phyloP scores from a whole-genome alignment of 2,113 vertebrate species.

The Holacanthus passer region DNA sequence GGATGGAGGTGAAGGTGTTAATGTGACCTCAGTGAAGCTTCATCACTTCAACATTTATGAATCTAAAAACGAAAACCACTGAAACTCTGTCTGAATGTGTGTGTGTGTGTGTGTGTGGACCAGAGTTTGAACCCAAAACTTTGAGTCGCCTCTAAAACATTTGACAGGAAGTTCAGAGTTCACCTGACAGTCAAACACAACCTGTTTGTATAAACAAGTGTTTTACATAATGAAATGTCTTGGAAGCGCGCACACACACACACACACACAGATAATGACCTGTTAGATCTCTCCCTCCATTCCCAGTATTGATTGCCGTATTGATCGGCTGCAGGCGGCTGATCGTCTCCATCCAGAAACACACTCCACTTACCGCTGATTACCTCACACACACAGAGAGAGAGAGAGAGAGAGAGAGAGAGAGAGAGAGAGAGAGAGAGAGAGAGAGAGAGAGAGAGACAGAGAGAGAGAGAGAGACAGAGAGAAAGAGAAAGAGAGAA shows the following conservation, averaged over 20 bases:
- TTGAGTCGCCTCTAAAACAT: neutral
- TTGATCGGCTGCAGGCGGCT: slow-evolving; percentile 62
- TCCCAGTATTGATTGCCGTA: slow-evolving; percentile 54
- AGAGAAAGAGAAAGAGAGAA: too few species aligned
- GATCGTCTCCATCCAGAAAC: slow-evolving; percentile 66
- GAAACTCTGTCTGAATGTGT: neutral
- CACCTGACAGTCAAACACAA: slow-evolving; percentile 4
- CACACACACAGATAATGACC: slow-evolving; percentile 22
- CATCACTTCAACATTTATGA: too few species aligned
- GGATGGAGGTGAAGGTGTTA: neutral
- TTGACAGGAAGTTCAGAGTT: slow-evolving; percentile 34
- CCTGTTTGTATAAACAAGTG: slow-evolving; percentile 29
- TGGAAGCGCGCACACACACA: slow-evolving; percentile 27
- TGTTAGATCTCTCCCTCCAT: slow-evolving; percentile 32
- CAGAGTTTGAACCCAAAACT: slow-evolving; percentile 32
- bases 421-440: too few species aligned
- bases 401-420: too few species aligned
- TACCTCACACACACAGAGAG: slow-evolving; percentile 12
- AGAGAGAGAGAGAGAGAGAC: too few species aligned
- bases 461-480: too few species aligned
- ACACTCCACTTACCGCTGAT: slow-evolving; percentile 64
- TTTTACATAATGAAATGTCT: slow-evolving; percentile 35
- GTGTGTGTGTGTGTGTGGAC: slow-evolving; percentile 1
- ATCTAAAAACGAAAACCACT: neutral
- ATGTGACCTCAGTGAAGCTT: too few species aligned